A percentile compares a stretch with the other conserved stretches of the same genome.
These are phyloP conservation scores for Atractosteus spatula DNA, from an alignment of 2,113 vertebrate genomes.

Conservation along the genomic window DNA sequence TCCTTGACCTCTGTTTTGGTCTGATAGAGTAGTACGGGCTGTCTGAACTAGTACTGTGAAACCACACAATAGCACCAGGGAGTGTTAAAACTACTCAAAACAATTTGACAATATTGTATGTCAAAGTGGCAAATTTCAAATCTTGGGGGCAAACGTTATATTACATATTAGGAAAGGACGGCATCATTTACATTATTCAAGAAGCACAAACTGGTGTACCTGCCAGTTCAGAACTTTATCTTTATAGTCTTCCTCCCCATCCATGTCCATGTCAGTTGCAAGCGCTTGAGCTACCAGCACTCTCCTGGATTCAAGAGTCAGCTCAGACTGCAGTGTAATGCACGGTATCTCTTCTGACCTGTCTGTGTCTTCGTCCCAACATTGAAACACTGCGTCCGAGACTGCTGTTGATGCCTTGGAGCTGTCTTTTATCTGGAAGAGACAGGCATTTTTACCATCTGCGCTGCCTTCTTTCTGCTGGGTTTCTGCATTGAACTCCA, in stretches of 20 bases:
- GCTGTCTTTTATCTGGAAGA: constrained; percentile 13
- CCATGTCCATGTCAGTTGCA: constrained; percentile 70
- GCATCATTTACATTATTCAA: too few relatives aligned
- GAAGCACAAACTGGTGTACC: constrained; percentile 58
- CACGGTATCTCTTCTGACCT: constrained; percentile 54
- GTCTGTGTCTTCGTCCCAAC: constrained; percentile 34
- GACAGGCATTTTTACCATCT: constrained; percentile 27
- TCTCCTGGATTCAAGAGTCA: constrained; percentile 70
- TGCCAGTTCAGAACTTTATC: constrained; percentile 83
- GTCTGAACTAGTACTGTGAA: too few relatives aligned
- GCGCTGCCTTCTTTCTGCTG: constrained; percentile 31
- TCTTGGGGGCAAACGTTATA: too few relatives aligned
- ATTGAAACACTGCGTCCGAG: constrained; percentile 11
- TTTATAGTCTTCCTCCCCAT: constrained; percentile 62
- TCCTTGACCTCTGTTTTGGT: too few relatives aligned
- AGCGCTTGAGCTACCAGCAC: constrained; percentile 82
- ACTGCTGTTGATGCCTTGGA: background rate
- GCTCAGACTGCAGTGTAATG: constrained; percentile 64
- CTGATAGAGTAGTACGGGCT: too few relatives aligned
- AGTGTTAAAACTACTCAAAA: too few relatives aligned
- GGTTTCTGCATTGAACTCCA: constrained; percentile 7
- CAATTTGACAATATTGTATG: too few relatives aligned
- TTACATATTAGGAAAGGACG: too few relatives aligned
- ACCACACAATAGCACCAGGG: too few relatives aligned
- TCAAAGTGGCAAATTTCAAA: too few relatives aligned